These are phyloP conservation scores for Plagodis pulveraria DNA, from an alignment of 2,888 invertebrate species.

Conservation along the genomic window DNA sequence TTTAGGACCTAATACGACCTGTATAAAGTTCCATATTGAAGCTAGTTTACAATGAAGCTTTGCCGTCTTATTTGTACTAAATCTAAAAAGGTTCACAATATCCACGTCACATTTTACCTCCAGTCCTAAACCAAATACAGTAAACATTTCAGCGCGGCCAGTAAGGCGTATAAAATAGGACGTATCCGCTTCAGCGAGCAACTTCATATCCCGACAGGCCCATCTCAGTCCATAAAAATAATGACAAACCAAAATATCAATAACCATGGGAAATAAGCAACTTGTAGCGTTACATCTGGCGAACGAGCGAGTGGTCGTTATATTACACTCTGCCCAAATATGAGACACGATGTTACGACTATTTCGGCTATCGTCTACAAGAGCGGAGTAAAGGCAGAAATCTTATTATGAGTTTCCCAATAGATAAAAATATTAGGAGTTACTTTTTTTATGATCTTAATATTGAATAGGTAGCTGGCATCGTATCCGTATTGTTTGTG, in stretches of 20 bases:
- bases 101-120: conserved; percentile 17
- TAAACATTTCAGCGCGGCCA: conserved; percentile 27
- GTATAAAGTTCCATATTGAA: too few relatives aligned
- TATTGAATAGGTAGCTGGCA: too few relatives aligned
- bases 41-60: too few relatives aligned
- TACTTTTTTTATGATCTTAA: too few relatives aligned
- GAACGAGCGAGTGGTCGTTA: conserved; percentile 19
- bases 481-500: too few relatives aligned
- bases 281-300: conserved; percentile 26
- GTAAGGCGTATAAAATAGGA: conserved; percentile 11
- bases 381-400: conserved; percentile 9
- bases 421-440: too few relatives aligned
- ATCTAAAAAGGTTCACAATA: conserved; percentile 1
- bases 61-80: too few relatives aligned
- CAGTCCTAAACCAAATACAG: conserved; percentile 7
- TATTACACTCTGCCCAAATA: conserved; percentile 26
- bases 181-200: conserved; percentile 12
- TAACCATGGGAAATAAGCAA: conserved; percentile 26
- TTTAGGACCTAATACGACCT: too few relatives aligned
- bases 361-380: neutral
- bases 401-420: neutral
- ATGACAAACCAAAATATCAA: conserved; percentile 31
- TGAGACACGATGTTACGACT: conserved; percentile 24
- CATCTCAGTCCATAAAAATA: conserved; percentile 27
- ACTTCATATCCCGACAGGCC: conserved; percentile 22